A percentile compares a stretch with the other conserved stretches of the same genome.
These are phyloP conservation scores for Nymphicus hollandicus DNA, from an alignment of 2,113 vertebrate genomes.

Conservation along the genomic window DNA sequence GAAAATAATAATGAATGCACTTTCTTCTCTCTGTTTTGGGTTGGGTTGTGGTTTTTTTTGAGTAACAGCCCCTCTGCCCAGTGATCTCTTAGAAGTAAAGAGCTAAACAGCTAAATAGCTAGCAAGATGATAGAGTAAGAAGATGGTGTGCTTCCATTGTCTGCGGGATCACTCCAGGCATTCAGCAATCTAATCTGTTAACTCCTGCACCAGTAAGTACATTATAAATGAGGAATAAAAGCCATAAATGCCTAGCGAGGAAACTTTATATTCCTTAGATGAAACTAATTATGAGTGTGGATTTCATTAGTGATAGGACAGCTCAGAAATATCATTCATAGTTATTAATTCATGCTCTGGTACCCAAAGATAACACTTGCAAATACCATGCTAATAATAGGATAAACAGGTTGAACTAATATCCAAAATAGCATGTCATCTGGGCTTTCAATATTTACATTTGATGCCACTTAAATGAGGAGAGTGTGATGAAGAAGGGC, in stretches of 20 bases:
- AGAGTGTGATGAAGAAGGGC: not conserved
- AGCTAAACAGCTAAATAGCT: not conserved
- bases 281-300: slow-evolving; percentile 52
- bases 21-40: not conserved
- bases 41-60: not conserved
- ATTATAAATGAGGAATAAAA: slow-evolving; percentile 56
- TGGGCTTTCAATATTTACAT: slow-evolving; percentile 24
- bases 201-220: slow-evolving; percentile 15
- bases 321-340: slow-evolving; percentile 33
- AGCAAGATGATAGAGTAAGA: slow-evolving; percentile 61
- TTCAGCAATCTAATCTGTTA: slow-evolving; percentile 53
- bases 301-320: slow-evolving; percentile 66
- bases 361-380: slow-evolving; percentile 42
- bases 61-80: slow-evolving; percentile 16
- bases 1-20: not conserved
- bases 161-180: slow-evolving; percentile 28
- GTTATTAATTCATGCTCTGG: slow-evolving; percentile 36
- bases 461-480: slow-evolving; percentile 12
- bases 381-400: slow-evolving; percentile 44
- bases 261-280: slow-evolving; percentile 48
- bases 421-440: slow-evolving; percentile 39
- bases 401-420: slow-evolving; percentile 58
- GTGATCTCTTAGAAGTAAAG: slow-evolving; percentile 32
- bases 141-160: slow-evolving; percentile 55
- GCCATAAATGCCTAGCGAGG: slow-evolving; percentile 18